Evolutionary conservation across 2,113 vertebrate genomes (phyloP).

Genomic region (Myotis yumanensis): DNA sequence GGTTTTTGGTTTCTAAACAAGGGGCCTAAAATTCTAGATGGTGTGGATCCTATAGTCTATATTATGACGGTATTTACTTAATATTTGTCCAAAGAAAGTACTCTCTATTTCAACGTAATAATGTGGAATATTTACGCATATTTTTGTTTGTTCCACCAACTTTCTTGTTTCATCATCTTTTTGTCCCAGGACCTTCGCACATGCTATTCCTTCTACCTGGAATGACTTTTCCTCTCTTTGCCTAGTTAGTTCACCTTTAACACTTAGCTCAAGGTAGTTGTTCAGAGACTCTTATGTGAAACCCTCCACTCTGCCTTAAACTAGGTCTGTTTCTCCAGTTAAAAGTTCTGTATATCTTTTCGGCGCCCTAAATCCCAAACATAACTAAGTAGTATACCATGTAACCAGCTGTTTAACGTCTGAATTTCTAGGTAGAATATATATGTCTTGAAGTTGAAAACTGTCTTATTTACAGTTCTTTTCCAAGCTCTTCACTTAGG

Average conservation of each 20-base stretch:
- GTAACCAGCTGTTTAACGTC: neutral
- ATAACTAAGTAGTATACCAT: neutral
- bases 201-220: neutral
- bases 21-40: neutral
- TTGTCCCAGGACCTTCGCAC: neutral
- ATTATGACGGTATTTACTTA: slow-evolving; percentile 12
- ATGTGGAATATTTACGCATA: neutral
- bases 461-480: neutral
- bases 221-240: neutral
- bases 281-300: slow-evolving; percentile 12
- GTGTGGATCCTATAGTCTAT: neutral
- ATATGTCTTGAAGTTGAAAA: neutral
- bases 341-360: neutral
- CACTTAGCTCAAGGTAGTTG: slow-evolving; percentile 10
- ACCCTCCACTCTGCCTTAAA: neutral
- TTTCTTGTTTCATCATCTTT: neutral
- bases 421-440: neutral
- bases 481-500: neutral
- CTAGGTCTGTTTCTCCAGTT: neutral
- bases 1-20: neutral
- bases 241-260: slow-evolving; percentile 3
- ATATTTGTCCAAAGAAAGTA: neutral
- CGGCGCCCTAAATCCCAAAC: neutral
- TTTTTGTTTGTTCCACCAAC: slow-evolving; percentile 33
- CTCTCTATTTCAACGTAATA: slow-evolving; percentile 28